Percentiles rank a stretch among this genome's conserved stretches.
These are phyloP conservation scores for Philotrypesis tridentata DNA, from an alignment of 1,140 invertebrate genomes.

Conservation along the genomic window DNA sequence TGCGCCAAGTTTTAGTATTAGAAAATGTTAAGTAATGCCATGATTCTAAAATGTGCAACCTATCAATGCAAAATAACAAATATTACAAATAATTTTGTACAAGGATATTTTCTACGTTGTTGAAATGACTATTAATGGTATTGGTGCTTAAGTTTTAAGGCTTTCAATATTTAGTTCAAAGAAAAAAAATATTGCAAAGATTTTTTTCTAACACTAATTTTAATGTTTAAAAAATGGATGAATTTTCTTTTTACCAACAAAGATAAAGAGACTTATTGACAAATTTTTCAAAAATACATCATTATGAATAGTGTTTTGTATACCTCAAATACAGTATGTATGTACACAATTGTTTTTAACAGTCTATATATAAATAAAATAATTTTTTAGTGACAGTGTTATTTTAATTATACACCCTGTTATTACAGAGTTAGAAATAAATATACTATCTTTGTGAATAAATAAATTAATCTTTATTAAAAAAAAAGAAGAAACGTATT, in stretches of 20 bases:
- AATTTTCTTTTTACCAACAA: background rate
- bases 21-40: constrained; percentile 54
- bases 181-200: constrained; percentile 9
- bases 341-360: background rate
- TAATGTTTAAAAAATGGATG: background rate
- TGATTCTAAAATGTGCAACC: constrained; percentile 62
- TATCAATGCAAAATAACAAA: constrained; percentile 65
- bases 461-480: background rate
- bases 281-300: background rate
- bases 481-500: background rate
- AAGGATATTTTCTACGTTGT: constrained; percentile 44
- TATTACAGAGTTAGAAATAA: background rate
- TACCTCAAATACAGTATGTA: background rate
- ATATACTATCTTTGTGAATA: background rate
- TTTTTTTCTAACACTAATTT: background rate
- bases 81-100: constrained; percentile 62
- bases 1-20: constrained; percentile 46
- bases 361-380: constrained; percentile 9
- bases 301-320: constrained; percentile 12
- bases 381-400: background rate
- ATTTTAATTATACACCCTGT: background rate
- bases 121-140: constrained; percentile 37
- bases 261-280: constrained; percentile 11
- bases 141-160: constrained; percentile 41
- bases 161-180: constrained; percentile 20